Evolutionary conservation across 2,797 vertebrate genomes (phyloP), one percentile per base, ranked within the genome.

Genomic region (Cottoperca gobio): DNA sequence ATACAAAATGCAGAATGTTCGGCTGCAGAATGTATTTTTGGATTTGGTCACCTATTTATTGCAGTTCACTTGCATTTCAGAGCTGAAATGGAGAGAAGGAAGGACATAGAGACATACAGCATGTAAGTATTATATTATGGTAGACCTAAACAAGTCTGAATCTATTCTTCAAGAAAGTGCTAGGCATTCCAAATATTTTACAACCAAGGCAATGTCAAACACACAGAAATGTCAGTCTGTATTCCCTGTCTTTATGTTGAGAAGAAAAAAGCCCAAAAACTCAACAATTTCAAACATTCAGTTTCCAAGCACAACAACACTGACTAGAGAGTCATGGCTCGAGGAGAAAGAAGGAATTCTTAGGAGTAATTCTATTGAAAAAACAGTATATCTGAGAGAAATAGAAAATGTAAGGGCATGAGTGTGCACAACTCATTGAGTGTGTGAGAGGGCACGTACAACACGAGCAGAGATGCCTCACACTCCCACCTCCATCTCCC

Each of bases 401-500:
- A 57, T 55, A 70, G 45, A 57, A 65, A 55, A 50, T 53, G 21
- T 6, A 26, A 53, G 39, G n/a, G 14, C 14, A 57, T 0, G 14
- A 14, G 53, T 42, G 61, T 54, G 46, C 2, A 40, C 48, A 70
- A 35, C 37, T 81, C n/a, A 49, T 10, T 23, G 49, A 40, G 19
- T 24, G 45, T 67, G 11, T 35, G 37, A 43, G 52, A n/a, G 68
- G 31, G 79, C 33, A 71, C 21, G 31, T 63, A 58, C 68, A 69
- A 49, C 14, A 59, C 33, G 14, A 49, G 57, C 72, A 71, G 40
- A 73, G 40, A 64, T 60, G n/a, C 63, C 65, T 75, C 79, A 61
- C 63, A 23, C 81, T 62, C 54, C 55, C 70, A 62, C 71, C 80
- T 82, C 84, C 73, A 59, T 80, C 88, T 90, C 82, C 85, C 61